A percentile compares a stretch with the other conserved stretches of the same genome.
Conservation (phyloP, 2,797 vertebrate species). For the Morelia viridis region DNA sequence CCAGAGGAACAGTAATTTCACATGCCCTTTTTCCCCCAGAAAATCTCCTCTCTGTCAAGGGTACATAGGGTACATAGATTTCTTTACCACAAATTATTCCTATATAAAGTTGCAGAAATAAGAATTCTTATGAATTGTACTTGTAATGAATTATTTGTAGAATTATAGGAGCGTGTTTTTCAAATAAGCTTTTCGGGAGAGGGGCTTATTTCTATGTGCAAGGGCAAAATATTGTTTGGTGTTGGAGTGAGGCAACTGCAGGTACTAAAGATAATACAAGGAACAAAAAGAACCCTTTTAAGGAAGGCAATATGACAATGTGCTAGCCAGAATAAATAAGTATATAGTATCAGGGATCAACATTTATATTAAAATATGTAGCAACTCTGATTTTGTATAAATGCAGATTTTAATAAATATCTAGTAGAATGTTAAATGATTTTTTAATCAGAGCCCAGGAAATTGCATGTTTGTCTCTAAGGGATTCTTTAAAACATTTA, state of each 20-base stretch:
- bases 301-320: not conserved
- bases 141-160: not conserved
- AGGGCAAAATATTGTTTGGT: not conserved
- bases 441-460: not conserved
- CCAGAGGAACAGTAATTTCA: not conserved
- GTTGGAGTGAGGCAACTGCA: not conserved
- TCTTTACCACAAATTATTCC: not conserved
- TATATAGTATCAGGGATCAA: not conserved
- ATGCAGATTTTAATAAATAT: not conserved
- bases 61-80: not conserved
- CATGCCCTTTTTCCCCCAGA: not conserved
- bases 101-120: not conserved
- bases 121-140: not conserved
- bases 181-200: not conserved
- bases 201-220: not conserved
- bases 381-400: not conserved
- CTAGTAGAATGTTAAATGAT: not conserved
- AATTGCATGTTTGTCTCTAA: not conserved
- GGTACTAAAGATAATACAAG: not conserved
- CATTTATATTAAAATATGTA: not conserved
- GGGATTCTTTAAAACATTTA: not conserved
- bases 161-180: not conserved
- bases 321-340: not conserved
- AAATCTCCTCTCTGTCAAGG: not conserved
- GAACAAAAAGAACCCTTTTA: no score